phyloP scores from a whole-genome alignment of 1,140 invertebrate species.

The Hetaerina americana region DNA sequence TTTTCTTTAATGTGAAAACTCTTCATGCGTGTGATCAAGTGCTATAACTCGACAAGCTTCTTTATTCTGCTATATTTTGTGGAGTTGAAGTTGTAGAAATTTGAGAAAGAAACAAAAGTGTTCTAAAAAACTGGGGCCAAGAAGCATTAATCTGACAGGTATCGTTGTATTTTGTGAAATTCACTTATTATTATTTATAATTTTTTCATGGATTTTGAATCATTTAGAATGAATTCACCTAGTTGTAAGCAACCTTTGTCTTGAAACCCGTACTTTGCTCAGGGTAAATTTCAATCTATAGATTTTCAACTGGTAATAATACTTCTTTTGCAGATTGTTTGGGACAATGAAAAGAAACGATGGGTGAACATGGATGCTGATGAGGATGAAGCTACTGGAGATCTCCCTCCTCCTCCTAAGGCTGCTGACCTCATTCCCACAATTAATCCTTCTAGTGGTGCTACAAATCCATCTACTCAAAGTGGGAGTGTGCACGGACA shows the following conservation, averaged over 20 bases:
- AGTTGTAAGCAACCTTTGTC: constrained; percentile 7
- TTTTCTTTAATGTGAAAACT: too few relatives aligned
- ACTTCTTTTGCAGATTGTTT: constrained; percentile 59
- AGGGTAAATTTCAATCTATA: constrained; percentile 2
- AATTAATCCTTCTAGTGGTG: constrained; percentile 11
- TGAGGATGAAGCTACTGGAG: constrained; percentile 38
- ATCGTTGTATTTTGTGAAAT: too few relatives aligned
- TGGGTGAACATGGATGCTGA: constrained; percentile 76
- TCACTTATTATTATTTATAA: too few relatives aligned
- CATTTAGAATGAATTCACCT: too few relatives aligned
- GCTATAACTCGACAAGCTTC: too few relatives aligned
- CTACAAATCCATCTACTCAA: constrained; percentile 13
- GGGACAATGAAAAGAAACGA: constrained; percentile 68
- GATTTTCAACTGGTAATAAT: constrained; percentile 9
- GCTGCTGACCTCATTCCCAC: constrained; percentile 39
- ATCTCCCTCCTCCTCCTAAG: constrained; percentile 63
- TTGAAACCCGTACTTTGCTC: constrained; percentile 9
- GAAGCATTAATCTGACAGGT: too few relatives aligned
- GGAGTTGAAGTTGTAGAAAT: too few relatives aligned
- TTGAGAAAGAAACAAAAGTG: too few relatives aligned
- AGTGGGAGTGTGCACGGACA: constrained; percentile 15
- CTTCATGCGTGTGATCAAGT: too few relatives aligned
- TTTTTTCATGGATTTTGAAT: too few relatives aligned
- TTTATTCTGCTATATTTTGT: too few relatives aligned
- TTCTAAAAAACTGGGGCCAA: too few relatives aligned